Evolutionary conservation across 2,797 vertebrate species (phyloP).

Genomic region (Accipiter minullus): DNA sequence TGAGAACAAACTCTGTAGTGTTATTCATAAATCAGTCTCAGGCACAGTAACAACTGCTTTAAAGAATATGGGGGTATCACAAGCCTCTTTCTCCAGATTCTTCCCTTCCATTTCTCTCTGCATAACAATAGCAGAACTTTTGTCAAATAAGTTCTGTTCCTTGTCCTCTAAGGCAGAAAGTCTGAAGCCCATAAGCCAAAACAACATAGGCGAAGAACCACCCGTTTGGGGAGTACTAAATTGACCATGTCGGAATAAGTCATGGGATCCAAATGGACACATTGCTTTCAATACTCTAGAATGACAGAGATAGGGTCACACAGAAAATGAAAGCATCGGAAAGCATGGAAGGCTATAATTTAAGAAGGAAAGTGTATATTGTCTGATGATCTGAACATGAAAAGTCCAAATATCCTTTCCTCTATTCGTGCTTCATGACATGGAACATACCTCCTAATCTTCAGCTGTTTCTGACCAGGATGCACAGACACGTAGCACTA

Average conservation of each 20-base stretch:
- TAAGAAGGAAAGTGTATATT: background rate
- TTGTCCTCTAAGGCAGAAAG: background rate
- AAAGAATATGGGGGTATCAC: background rate
- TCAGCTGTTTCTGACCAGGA: background rate
- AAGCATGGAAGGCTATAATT: background rate
- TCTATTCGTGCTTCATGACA: rapidly evolving
- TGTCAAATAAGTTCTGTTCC: background rate
- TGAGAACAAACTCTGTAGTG: background rate
- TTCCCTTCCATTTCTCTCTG: background rate
- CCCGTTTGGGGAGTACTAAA: background rate
- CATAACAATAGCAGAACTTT: background rate
- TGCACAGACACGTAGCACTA: rapidly evolving
- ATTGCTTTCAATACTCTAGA: background rate
- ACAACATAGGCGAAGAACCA: background rate
- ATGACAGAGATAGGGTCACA: background rate
- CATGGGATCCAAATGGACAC: background rate
- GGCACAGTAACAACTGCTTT: background rate
- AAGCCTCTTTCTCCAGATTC: background rate
- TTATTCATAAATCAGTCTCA: background rate
- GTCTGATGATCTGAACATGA: background rate
- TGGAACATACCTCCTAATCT: background rate
- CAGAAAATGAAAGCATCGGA: background rate
- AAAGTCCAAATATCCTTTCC: background rate
- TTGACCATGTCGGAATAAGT: background rate
- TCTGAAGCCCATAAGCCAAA: background rate